Conservation (phyloP, 1,140 invertebrate species). For the Drosophila persimilis region DNA sequence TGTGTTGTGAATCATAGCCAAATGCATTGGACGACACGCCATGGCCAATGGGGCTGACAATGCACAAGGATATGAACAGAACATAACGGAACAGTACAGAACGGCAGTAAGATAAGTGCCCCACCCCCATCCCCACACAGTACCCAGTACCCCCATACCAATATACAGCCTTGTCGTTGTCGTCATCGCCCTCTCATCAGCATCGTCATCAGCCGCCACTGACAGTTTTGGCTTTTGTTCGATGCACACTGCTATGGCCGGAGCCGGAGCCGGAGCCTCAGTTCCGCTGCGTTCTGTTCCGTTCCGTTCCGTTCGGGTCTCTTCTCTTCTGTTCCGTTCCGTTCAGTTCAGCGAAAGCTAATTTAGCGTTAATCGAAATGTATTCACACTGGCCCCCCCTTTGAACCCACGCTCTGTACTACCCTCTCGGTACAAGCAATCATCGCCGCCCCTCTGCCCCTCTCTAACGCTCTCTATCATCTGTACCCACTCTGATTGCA, state of each 20-base stretch:
- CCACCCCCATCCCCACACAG: background rate
- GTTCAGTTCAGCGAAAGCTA: slow-evolving; percentile 48
- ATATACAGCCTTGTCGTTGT: slow-evolving; percentile 6
- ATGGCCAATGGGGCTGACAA: slow-evolving; percentile 58
- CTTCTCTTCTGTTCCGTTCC: background rate
- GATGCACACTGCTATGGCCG: slow-evolving; percentile 18
- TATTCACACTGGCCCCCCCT: slow-evolving; percentile 45
- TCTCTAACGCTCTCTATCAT: background rate
- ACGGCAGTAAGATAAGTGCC: slow-evolving; percentile 49
- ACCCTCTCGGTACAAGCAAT: too few relatives aligned
- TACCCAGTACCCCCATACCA: background rate
- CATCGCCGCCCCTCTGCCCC: background rate
- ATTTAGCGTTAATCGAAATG: slow-evolving; percentile 72
- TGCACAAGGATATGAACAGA: slow-evolving; percentile 45
- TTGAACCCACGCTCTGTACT: background rate
- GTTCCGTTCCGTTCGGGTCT: too few relatives aligned
- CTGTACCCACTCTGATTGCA: slow-evolving; percentile 12
- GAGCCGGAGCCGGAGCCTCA: too few relatives aligned
- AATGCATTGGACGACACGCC: slow-evolving; percentile 60
- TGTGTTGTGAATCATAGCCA: slow-evolving; percentile 74
- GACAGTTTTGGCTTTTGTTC: slow-evolving; percentile 48
- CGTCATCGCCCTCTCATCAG: slow-evolving; percentile 37
- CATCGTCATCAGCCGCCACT: slow-evolving; percentile 8
- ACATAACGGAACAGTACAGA: slow-evolving; percentile 6
- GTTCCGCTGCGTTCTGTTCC: background rate